Base-by-base conservation (phyloP, 2,888 invertebrate genomes). In the Brassicogethes aeneus region DNA sequence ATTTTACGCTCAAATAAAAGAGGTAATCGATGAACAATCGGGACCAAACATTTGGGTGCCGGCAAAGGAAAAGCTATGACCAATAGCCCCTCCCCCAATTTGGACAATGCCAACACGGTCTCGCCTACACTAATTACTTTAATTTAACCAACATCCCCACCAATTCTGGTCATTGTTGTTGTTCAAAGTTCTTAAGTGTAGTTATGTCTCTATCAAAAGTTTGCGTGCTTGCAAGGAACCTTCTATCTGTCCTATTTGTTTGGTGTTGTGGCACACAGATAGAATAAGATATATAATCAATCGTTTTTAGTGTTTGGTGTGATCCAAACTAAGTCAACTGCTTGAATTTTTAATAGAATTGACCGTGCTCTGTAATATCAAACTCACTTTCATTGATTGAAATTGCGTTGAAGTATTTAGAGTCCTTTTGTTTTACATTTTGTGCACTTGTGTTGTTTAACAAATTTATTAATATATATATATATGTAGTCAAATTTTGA, bases 41-140 rank as follows among this genome's bases (percentile, higher is more conserved):
- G 94, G 95, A 51, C 92, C 94, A 64, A 82, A 78, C 60, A 94
- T 96, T 70, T 97, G 97, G 97, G 91, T 96, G 60, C 92, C 95
- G 56, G 86, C 92, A 50, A 92, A 94, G 66, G 94, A 96, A 72
- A 86, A 88, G 71, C 86, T 91, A 79, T 91, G 85, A 86, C 80
- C 77, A 72, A 72, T 76, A 72, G 72, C 73, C 68, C 70, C 65
- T 64, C 70, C 68, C 60, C n/a, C n/a, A n/a, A 71, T 72, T 64
- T 76, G 76, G 76, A 76, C 75, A 65, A 61, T 75, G 64, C 75
- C 74, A 57, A 69, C 71, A 62, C 71, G 77, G 54, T 54, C 62
- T 43, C 56, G 57, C 44, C 57, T 64, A 55, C 64, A 65, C 58
- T 65, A 59, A 64, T 51, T 50, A n/a, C n/a, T n/a, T n/a, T n/a